A percentile compares a stretch with the other conserved stretches of the same genome.
Evolutionary conservation across 2,888 invertebrate genomes (phyloP).

Genomic region (Lutraria lutraria): DNA sequence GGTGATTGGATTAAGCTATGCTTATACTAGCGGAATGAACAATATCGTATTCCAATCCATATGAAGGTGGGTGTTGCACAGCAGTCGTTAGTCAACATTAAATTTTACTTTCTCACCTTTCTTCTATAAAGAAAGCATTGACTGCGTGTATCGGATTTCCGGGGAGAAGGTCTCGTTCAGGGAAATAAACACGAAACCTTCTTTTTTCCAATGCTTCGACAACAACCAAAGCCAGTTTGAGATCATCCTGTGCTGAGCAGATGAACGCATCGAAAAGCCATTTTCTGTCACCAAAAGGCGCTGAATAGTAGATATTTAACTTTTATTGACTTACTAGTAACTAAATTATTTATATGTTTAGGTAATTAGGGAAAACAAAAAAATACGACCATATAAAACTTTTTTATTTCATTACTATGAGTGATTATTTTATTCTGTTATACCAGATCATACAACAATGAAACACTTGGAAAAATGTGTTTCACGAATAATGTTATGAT

Average conservation of each 20-base stretch:
- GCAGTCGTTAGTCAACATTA: no score
- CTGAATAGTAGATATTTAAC: neutral
- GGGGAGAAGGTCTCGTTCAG: constrained; percentile 1
- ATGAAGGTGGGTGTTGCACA: no score
- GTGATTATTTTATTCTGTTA: neutral
- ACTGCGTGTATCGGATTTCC: neutral
- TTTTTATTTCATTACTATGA: neutral
- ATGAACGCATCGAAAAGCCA: constrained; percentile 4
- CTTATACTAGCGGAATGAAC: no score
- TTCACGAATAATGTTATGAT: neutral
- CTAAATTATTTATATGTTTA: neutral
- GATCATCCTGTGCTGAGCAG: neutral
- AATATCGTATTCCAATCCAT: no score
- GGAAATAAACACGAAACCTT: neutral
- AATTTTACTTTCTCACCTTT: neutral
- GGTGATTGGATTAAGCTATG: no score
- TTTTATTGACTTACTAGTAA: neutral
- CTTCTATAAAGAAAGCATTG: constrained; percentile 18
- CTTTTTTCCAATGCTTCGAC: neutral
- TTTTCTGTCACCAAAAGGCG: neutral
- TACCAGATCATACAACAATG: neutral
- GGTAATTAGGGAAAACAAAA: neutral
- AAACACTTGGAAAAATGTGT: neutral
- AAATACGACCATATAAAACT: neutral
- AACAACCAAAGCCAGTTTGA: neutral